Percentiles rank a stretch among this genome's conserved stretches.
Conservation (phyloP, 1,140 invertebrate genomes). For the Dreissena rostriformis region DNA sequence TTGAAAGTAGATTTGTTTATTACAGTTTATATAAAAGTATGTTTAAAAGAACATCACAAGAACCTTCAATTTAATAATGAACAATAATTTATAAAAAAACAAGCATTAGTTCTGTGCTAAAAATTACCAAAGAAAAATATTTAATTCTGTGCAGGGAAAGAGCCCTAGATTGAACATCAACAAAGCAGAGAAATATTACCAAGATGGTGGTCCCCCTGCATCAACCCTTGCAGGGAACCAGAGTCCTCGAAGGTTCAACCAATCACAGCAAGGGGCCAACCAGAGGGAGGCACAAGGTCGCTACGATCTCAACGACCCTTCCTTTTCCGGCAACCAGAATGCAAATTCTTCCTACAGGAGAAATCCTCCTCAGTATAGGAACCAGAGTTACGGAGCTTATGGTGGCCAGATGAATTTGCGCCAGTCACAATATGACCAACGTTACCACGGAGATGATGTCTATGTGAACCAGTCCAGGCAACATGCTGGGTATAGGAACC, state of each 20-base stretch:
- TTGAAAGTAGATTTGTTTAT: background rate
- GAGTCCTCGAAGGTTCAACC: background rate
- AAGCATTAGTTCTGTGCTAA: too few species aligned
- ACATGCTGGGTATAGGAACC: background rate
- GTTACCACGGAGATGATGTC: background rate
- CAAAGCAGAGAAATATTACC: too few species aligned
- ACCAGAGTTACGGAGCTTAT: conserved; percentile 20
- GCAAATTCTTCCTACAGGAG: conserved; percentile 21
- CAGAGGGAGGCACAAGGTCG: background rate
- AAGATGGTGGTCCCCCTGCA: too few species aligned
- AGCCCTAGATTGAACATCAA: too few species aligned
- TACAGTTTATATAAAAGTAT: background rate
- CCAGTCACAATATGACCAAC: too few species aligned
- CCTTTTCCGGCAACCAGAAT: conserved; percentile 17
- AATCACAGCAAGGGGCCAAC: background rate
- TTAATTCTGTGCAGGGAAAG: too few species aligned
- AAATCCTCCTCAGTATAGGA: background rate
- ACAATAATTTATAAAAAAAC: background rate
- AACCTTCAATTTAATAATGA: background rate
- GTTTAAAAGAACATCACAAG: background rate
- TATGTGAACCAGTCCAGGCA: background rate
- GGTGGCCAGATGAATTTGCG: too few species aligned
- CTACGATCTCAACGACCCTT: background rate
- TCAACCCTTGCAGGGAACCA: too few species aligned
- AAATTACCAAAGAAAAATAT: too few species aligned